Evolutionary conservation across 2,888 invertebrate species (phyloP).

Genomic region (Lepidocyrtoides sp.): DNA sequence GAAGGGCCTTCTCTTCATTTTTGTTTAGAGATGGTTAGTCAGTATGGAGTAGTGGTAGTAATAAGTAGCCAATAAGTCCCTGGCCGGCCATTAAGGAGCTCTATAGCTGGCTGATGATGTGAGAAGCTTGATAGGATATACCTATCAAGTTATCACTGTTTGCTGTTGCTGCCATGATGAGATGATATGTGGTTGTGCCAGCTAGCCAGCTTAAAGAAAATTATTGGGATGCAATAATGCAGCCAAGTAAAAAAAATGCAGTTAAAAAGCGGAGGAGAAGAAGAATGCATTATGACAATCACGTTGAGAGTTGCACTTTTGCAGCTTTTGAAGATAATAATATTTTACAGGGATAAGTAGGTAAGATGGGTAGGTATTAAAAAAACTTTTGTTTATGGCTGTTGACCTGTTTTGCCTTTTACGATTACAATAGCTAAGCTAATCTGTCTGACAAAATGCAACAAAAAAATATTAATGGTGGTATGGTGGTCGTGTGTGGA

Average conservation of each 20-base stretch:
- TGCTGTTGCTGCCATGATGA: no score
- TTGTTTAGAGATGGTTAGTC: background rate
- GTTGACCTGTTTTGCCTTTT: slow-evolving; percentile 61
- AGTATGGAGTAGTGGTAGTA: no score
- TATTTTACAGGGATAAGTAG: no score
- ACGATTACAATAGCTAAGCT: background rate
- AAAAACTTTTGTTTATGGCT: slow-evolving; percentile 41
- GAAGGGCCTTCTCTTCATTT: background rate
- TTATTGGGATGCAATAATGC: slow-evolving; percentile 4
- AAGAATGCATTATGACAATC: background rate
- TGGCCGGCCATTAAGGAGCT: background rate
- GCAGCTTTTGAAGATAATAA: no score
- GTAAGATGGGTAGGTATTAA: background rate
- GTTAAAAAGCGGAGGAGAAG: background rate
- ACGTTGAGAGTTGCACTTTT: background rate
- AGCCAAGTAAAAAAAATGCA: background rate
- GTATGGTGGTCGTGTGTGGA: no score
- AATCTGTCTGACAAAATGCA: background rate
- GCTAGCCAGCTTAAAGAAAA: background rate
- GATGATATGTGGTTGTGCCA: no score
- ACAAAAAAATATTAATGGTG: no score
- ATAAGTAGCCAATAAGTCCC: background rate
- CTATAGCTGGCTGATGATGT: no score
- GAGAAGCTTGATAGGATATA: no score
- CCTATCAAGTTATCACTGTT: no score